phyloP scores from a whole-genome alignment of 1,140 invertebrate genomes.

The Leptopilina boulardi region DNA sequence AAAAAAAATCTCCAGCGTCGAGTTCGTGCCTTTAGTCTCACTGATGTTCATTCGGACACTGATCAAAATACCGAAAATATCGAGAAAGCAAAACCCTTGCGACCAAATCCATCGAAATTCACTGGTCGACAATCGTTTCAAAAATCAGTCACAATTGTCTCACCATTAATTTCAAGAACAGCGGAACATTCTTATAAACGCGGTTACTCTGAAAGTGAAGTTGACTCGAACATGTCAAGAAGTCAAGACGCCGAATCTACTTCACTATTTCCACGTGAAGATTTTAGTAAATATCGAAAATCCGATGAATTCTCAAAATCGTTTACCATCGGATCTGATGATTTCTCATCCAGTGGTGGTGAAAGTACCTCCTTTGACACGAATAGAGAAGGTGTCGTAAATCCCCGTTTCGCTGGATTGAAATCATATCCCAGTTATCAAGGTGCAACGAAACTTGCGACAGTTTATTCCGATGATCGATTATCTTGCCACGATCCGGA shows the following conservation, averaged over 20 bases:
- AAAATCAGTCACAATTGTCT: slow-evolving; percentile 70
- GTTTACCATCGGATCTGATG: not conserved
- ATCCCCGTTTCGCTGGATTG: not conserved
- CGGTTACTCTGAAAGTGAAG: not conserved
- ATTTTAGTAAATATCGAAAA: not conserved
- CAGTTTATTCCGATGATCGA: slow-evolving; percentile 11
- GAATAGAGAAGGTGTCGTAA: not conserved
- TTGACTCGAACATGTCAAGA: not conserved
- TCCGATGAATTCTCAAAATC: slow-evolving; percentile 10
- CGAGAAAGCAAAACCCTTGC: slow-evolving; percentile 53
- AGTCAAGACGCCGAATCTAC: not conserved
- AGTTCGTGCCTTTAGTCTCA: slow-evolving; percentile 69
- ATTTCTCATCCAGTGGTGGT: too few relatives aligned
- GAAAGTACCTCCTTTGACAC: not conserved
- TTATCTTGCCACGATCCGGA: not conserved
- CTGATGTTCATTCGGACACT: slow-evolving; percentile 67
- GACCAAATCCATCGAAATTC: slow-evolving; percentile 44
- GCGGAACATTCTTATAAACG: not conserved
- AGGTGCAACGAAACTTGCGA: slow-evolving; percentile 1
- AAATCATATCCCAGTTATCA: slow-evolving; percentile 11
- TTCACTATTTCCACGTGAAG: not conserved
- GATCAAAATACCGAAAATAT: slow-evolving; percentile 46
- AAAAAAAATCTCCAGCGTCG: slow-evolving; percentile 66
- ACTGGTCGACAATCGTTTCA: slow-evolving; percentile 42
- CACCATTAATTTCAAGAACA: slow-evolving; percentile 48